These are phyloP conservation scores for Sclerodermus sp. DNA, from an alignment of 2,888 invertebrate genomes.

Conservation along the genomic window DNA sequence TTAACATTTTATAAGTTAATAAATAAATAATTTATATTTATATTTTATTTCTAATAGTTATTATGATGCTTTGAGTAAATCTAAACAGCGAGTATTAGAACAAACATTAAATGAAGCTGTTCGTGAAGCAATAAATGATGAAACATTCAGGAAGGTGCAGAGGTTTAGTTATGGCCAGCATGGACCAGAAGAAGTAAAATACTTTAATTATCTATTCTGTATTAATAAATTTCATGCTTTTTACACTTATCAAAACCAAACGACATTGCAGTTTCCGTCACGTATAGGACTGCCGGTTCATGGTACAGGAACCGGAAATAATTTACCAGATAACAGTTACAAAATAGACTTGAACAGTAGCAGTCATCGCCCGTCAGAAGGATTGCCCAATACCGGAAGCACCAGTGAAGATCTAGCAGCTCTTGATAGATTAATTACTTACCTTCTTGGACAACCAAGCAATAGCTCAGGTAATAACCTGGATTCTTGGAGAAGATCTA, in stretches of 20 bases:
- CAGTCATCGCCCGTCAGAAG: constrained; percentile 45
- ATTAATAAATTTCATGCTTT: background rate
- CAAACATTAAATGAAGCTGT: constrained; percentile 69
- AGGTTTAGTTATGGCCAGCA: constrained; percentile 74
- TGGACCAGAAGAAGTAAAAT: constrained; percentile 67
- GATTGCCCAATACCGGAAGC: constrained; percentile 38
- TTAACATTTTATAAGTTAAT: background rate
- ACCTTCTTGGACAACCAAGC: constrained; percentile 61
- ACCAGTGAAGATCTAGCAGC: constrained; percentile 64
- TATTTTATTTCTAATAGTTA: constrained; percentile 48
- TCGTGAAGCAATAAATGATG: constrained; percentile 67
- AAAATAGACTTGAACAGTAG: constrained; percentile 3
- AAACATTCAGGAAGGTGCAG: constrained; percentile 72
- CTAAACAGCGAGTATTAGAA: constrained; percentile 61
- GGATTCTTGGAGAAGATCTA: constrained; percentile 46
- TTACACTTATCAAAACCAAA: constrained; percentile 2
- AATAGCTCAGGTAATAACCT: constrained; percentile 27
- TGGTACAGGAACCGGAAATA: constrained; percentile 4
- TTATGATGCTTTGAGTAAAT: constrained; percentile 58
- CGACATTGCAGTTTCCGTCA: constrained; percentile 37
- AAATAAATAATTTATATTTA: background rate
- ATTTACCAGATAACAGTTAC: constrained; percentile 6
- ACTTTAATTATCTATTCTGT: constrained; percentile 21
- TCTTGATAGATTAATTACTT: constrained; percentile 67
- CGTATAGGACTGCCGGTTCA: constrained; percentile 36